phyloP scores from a whole-genome alignment of 2,113 vertebrate genomes.

The Callipepla squamata region DNA sequence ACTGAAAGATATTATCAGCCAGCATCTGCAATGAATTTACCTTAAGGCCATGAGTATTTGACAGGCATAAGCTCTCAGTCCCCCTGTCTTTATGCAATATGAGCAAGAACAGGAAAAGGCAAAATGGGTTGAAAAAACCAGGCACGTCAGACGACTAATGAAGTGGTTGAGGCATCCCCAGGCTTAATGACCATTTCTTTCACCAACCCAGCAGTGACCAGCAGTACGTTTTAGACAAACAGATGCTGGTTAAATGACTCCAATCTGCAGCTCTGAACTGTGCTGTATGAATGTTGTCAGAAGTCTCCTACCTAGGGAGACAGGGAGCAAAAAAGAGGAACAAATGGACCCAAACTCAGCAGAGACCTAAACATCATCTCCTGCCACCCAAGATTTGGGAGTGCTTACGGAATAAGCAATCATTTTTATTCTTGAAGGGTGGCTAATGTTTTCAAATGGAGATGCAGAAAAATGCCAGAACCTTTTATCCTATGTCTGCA shows the following conservation, averaged over 20 bases:
- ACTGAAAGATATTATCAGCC: not conserved
- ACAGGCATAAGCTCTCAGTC: not conserved
- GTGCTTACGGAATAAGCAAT: not conserved
- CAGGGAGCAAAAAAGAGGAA: not conserved
- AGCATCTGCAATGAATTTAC: not conserved
- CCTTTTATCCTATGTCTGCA: not conserved
- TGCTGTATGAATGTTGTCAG: rapidly evolving
- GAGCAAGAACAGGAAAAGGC: not conserved
- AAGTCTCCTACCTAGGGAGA: not conserved
- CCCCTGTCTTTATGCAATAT: not conserved
- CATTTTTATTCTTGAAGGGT: not conserved
- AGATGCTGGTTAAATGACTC: not conserved
- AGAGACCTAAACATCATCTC: not conserved
- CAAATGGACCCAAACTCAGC: not conserved
- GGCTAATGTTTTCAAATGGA: not conserved
- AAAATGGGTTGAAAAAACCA: not conserved
- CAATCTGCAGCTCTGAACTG: not conserved
- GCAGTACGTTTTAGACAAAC: rapidly evolving
- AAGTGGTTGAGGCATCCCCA: not conserved
- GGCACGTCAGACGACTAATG: not conserved
- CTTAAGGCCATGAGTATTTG: not conserved
- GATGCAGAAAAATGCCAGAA: not conserved
- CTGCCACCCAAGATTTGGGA: not conserved
- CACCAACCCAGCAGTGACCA: not conserved
- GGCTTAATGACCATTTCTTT: not conserved